Percentiles rank a stretch among this genome's conserved stretches.
Conservation (phyloP, 2,113 vertebrate genomes). For the Misgurnus mizolepis region DNA sequence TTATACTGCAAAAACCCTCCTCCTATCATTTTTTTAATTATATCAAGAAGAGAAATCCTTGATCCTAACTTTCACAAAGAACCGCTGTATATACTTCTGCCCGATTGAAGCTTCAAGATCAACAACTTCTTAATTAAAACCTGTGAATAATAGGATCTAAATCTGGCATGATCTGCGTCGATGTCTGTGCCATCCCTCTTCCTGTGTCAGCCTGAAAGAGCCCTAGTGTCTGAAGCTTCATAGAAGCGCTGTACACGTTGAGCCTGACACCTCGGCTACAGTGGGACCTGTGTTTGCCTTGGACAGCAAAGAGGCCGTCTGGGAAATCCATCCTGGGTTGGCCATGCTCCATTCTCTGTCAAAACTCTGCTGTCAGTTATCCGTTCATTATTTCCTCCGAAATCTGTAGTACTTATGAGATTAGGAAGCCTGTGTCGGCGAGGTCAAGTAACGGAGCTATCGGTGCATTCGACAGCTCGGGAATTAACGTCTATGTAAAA, state of each 20-base stretch:
- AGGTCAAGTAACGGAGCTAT: not conserved
- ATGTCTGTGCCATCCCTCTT: conserved; percentile 47
- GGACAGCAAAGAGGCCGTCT: conserved; percentile 50
- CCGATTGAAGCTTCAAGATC: conserved; percentile 47
- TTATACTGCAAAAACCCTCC: conserved; percentile 24
- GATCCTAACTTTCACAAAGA: conserved; percentile 48
- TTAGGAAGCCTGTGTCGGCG: conserved; percentile 27
- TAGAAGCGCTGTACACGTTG: conserved; percentile 43
- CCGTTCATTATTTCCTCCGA: conserved; percentile 38
- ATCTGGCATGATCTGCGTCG: conserved; percentile 46
- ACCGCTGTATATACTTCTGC: conserved; percentile 34
- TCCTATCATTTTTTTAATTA: conserved; percentile 46
- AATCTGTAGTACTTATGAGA: conserved; percentile 7
- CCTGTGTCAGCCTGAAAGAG: conserved; percentile 43
- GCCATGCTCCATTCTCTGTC: conserved; percentile 36
- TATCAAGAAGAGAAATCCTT: conserved; percentile 35
- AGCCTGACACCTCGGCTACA: conserved; percentile 56
- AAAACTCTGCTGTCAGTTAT: conserved; percentile 4
- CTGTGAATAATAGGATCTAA: conserved; percentile 49
- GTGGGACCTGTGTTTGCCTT: conserved; percentile 46
- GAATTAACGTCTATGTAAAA: not conserved
- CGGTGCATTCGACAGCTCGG: not conserved
- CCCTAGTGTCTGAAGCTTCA: conserved; percentile 47
- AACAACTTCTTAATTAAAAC: conserved; percentile 58
- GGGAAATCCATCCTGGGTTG: conserved; percentile 51